Evolutionary conservation across 2,113 vertebrate species (phyloP).

Genomic region (Protobothrops flavoviridis): DNA sequence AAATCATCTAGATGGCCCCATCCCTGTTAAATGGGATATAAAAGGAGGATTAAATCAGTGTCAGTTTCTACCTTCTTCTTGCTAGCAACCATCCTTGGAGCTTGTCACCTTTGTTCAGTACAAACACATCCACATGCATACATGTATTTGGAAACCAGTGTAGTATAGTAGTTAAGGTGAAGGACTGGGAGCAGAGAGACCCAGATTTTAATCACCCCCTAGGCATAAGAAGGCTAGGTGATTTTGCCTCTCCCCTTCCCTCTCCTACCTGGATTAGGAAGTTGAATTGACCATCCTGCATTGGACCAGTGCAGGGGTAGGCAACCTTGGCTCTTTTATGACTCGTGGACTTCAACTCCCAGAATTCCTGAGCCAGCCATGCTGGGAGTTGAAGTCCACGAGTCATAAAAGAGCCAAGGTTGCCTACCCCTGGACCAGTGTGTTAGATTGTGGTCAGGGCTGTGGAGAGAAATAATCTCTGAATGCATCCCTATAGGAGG

Average conservation of each 20-base stretch:
- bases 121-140: background rate
- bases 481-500: background rate
- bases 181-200: background rate
- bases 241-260: background rate
- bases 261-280: background rate
- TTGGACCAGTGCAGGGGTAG: background rate
- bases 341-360: too few species aligned
- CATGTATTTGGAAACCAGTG: background rate
- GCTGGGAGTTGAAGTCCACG: too few species aligned
- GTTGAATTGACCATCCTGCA: background rate
- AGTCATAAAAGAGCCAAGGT: too few species aligned
- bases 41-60: background rate
- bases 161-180: background rate
- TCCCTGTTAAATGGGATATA: background rate
- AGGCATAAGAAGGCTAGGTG: background rate
- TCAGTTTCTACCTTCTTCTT: background rate
- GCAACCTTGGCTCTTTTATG: too few species aligned
- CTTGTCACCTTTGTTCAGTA: background rate
- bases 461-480: background rate
- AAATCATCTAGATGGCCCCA: background rate
- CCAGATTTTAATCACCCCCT: background rate
- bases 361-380: too few species aligned
- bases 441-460: background rate
- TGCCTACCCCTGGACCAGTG: background rate
- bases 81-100: background rate